These are phyloP conservation scores for Apamea anceps DNA, from an alignment of 2,888 invertebrate species.

Conservation along the genomic window DNA sequence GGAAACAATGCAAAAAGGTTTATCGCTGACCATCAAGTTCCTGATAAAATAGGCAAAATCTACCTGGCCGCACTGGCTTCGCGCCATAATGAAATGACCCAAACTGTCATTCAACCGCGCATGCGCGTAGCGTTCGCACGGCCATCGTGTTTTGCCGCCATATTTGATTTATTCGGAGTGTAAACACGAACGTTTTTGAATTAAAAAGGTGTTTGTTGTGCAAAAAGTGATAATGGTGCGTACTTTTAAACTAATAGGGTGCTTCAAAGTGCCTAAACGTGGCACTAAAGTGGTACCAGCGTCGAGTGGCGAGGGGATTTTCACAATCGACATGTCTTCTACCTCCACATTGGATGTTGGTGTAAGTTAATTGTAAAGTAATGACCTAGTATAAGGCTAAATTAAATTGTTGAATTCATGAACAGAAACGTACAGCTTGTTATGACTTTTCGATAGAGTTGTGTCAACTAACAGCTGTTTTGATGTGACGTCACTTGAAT, in stretches of 20 bases:
- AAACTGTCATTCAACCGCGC: slow-evolving; percentile 84
- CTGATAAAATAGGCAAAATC: slow-evolving; percentile 60
- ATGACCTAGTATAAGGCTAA: slow-evolving; percentile 40
- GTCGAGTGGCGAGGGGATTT: slow-evolving; percentile 79
- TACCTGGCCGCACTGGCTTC: slow-evolving; percentile 76
- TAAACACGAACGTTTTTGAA: slow-evolving; percentile 60
- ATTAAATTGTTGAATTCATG: slow-evolving; percentile 27
- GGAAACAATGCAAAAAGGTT: slow-evolving; percentile 56
- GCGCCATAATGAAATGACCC: slow-evolving; percentile 76
- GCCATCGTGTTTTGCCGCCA: slow-evolving; percentile 63
- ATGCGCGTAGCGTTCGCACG: slow-evolving; percentile 82
- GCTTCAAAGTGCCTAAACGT: slow-evolving; percentile 82
- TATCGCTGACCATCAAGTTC: slow-evolving; percentile 44
- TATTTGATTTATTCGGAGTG: slow-evolving; percentile 60
- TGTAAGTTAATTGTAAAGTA: slow-evolving; percentile 76
- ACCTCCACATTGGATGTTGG: slow-evolving; percentile 84
- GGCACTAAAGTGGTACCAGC: slow-evolving; percentile 82
- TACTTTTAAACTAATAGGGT: slow-evolving; percentile 80
- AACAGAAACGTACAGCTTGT: slow-evolving; percentile 16
- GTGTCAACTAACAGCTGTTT: slow-evolving; percentile 64
- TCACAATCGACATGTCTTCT: slow-evolving; percentile 84
- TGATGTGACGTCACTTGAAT: slow-evolving; percentile 60
- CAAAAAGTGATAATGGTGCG: slow-evolving; percentile 80
- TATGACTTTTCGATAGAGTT: slow-evolving; percentile 42
- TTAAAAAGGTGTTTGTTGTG: slow-evolving; percentile 67